These are phyloP conservation scores for Mythimna ferrago DNA, from an alignment of 2,888 invertebrate genomes.

Conservation along the genomic window DNA sequence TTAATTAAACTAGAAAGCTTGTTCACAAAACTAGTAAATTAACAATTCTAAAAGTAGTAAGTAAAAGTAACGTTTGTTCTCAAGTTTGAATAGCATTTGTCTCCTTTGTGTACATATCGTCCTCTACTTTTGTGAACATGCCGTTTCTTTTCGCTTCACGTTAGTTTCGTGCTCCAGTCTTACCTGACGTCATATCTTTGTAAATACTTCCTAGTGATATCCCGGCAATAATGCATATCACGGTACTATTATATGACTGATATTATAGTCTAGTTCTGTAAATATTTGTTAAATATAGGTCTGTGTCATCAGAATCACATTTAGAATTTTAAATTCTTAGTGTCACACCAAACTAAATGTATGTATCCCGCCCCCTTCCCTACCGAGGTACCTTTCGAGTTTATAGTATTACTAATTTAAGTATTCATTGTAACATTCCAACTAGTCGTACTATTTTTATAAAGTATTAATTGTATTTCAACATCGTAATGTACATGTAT, in stretches of 20 bases:
- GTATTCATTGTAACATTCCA: constrained; percentile 70
- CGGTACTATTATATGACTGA: constrained; percentile 83
- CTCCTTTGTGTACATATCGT: constrained; percentile 23
- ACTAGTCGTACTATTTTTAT: constrained; percentile 79
- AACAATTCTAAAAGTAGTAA: constrained; percentile 26
- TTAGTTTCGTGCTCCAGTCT: constrained; percentile 66
- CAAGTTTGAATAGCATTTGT: constrained; percentile 30
- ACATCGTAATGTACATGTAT: constrained; percentile 63
- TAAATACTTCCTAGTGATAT: constrained; percentile 81
- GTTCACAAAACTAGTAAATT: constrained; percentile 55
- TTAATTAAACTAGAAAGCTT: constrained; percentile 46
- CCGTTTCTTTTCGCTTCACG: constrained; percentile 61
- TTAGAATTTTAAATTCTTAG: constrained; percentile 78
- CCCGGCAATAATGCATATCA: constrained; percentile 90
- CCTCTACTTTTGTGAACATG: constrained; percentile 52
- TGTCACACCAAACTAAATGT: constrained; percentile 72
- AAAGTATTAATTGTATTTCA: constrained; percentile 69
- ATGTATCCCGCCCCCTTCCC: constrained; percentile 73
- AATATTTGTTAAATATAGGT: constrained; percentile 74
- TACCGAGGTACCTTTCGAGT: constrained; percentile 70
- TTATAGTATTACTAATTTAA: constrained; percentile 69
- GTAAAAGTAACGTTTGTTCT: constrained; percentile 18
- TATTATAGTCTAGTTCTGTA: constrained; percentile 76
- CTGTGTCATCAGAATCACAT: constrained; percentile 69
- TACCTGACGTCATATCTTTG: constrained; percentile 77